Evolutionary conservation across 2,797 vertebrate species (phyloP).

Genomic region (Pseudochromis fuscus): DNA sequence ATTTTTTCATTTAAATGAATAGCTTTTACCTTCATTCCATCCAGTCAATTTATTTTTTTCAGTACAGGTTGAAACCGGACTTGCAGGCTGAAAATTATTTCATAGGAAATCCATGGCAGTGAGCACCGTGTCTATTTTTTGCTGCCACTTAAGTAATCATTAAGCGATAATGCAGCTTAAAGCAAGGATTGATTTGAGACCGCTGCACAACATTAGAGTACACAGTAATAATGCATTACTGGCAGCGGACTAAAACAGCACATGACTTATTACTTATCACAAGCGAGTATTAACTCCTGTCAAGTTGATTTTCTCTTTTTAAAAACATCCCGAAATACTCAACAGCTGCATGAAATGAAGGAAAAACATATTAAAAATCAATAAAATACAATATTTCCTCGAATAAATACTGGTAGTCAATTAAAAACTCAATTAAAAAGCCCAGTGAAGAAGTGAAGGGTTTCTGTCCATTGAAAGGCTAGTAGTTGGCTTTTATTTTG

Average conservation of each 20-base stretch:
- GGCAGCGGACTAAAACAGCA: constrained; percentile 37
- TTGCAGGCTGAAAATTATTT: constrained; percentile 1
- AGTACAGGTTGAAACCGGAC: not conserved
- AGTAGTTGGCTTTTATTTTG: too few relatives aligned
- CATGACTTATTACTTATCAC: constrained; percentile 24
- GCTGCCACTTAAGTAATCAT: constrained; percentile 61
- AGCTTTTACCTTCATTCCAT: not conserved
- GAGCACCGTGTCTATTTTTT: constrained; percentile 28
- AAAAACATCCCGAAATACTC: not conserved
- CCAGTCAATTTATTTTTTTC: not conserved
- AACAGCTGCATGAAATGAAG: not conserved
- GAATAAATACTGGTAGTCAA: not conserved
- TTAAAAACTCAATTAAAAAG: too few relatives aligned
- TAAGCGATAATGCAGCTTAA: constrained; percentile 62
- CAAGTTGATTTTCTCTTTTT: not conserved
- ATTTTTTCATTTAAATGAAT: not conserved
- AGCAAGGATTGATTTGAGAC: constrained; percentile 55
- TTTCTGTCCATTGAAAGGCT: too few relatives aligned
- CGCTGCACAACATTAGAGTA: constrained; percentile 44
- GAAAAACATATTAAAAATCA: not conserved
- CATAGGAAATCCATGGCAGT: constrained; percentile 30
- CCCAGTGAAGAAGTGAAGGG: too few relatives aligned
- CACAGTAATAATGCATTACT: constrained; percentile 49
- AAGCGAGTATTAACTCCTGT: not conserved
- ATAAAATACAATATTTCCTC: not conserved